phyloP scores from a whole-genome alignment of 2,888 invertebrate species.

The Napeogenes sylphis region DNA sequence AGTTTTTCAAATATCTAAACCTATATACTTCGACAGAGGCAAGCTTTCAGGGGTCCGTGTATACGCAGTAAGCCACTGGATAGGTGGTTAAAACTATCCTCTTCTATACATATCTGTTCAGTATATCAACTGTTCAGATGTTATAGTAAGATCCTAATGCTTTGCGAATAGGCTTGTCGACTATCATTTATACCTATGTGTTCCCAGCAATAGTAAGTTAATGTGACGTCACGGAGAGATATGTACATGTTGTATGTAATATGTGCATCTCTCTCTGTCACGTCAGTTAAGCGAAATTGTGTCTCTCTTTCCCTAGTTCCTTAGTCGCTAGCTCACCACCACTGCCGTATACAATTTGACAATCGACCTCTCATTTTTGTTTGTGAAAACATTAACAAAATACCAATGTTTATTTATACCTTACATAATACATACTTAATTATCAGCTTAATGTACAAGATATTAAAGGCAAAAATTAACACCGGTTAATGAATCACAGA shows the following conservation, averaged over 20 bases:
- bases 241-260: neutral
- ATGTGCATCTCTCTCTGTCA: slow-evolving; percentile 7
- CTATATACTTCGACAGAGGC: slow-evolving; percentile 9
- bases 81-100: slow-evolving; percentile 33
- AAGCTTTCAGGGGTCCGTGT: slow-evolving; percentile 41
- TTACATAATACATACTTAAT: neutral
- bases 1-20: slow-evolving; percentile 32
- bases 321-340: slow-evolving; percentile 11
- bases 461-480: no score
- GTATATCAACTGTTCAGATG: slow-evolving; percentile 5
- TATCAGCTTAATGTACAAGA: no score
- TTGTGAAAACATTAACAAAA: no score
- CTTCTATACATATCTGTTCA: slow-evolving; percentile 29
- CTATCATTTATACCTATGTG: slow-evolving; percentile 19
- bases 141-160: slow-evolving; percentile 14
- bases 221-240: slow-evolving; percentile 13
- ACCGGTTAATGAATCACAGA: no score
- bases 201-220: slow-evolving; percentile 24
- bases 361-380: slow-evolving; percentile 11
- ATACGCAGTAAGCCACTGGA: slow-evolving; percentile 45
- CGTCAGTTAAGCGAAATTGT: slow-evolving; percentile 12
- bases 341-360: slow-evolving; percentile 27
- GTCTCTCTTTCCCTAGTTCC: slow-evolving; percentile 6
- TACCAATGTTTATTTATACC: neutral
- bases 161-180: slow-evolving; percentile 18